These are phyloP conservation scores for Prinia subflava DNA, from an alignment of 2,113 vertebrate species.

Conservation along the genomic window DNA sequence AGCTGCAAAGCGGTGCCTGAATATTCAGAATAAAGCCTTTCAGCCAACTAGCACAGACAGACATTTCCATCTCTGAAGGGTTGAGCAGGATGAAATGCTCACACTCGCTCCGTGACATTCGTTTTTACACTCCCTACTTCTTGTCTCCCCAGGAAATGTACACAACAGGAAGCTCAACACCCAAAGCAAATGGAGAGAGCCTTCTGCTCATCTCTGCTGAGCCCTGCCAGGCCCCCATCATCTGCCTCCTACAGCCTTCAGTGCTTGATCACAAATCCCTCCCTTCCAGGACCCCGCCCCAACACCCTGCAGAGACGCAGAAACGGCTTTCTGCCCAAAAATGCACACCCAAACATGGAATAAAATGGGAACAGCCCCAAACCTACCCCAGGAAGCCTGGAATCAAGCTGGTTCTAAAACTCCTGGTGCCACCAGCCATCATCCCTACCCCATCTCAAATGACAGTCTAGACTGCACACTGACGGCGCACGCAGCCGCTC, in stretches of 20 bases:
- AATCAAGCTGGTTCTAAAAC: not conserved
- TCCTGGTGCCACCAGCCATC: not conserved
- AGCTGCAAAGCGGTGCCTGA: not conserved
- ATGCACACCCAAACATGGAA: not conserved
- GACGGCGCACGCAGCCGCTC: accelerated
- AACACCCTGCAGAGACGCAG: not conserved
- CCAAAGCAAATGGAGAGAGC: not conserved
- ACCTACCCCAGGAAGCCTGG: not conserved
- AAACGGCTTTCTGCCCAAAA: not conserved
- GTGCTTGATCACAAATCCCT: not conserved
- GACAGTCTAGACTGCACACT: not conserved
- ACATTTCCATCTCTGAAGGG: not conserved
- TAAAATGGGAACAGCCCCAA: not conserved
- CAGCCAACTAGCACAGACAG: not conserved
- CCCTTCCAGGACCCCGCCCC: not conserved
- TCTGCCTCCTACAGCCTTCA: not conserved
- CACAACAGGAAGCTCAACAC: not conserved
- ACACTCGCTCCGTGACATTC: not conserved
- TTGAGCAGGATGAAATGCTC: not conserved
- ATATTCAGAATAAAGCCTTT: not conserved
- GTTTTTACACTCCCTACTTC: not conserved
- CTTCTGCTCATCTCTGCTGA: not conserved
- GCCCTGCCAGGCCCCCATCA: not conserved
- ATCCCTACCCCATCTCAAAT: not conserved
- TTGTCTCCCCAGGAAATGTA: not conserved